Evolutionary conservation across 1,140 invertebrate species (phyloP).

Genomic region (Camponotus floridanus): DNA sequence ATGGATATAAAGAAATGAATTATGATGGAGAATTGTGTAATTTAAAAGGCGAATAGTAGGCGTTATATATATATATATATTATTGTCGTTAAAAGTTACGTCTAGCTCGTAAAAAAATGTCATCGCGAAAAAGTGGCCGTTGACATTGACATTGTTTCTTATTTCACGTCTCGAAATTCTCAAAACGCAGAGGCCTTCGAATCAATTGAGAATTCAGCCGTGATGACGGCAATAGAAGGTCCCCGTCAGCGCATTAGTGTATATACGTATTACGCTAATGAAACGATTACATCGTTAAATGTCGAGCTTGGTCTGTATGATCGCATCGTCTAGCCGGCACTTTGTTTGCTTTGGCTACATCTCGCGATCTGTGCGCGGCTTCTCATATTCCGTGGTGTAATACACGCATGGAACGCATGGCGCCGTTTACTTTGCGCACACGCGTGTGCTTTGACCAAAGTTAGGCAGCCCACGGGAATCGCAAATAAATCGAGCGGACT

Average conservation of each 20-base stretch:
- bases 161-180: not conserved
- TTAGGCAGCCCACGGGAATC: slow-evolving; percentile 14
- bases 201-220: slow-evolving; percentile 31
- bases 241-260: slow-evolving; percentile 57
- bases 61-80: too few relatives aligned
- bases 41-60: not conserved
- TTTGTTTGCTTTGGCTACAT: slow-evolving; percentile 75
- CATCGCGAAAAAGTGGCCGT: not conserved
- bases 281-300: slow-evolving; percentile 74
- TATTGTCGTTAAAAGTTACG: not conserved
- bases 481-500: slow-evolving; percentile 16
- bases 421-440: slow-evolving; percentile 54
- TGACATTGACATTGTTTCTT: not conserved
- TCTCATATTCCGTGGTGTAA: slow-evolving; percentile 55
- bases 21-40: not conserved
- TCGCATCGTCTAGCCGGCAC: slow-evolving; percentile 52
- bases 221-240: slow-evolving; percentile 36
- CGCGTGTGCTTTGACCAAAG: slow-evolving; percentile 49
- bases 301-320: slow-evolving; percentile 31
- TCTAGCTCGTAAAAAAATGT: not conserved
- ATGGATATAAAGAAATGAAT: not conserved
- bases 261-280: slow-evolving; percentile 49
- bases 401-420: slow-evolving; percentile 28
- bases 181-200: not conserved
- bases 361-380: slow-evolving; percentile 56